These are phyloP conservation scores for Trididemnum clinides DNA, from an alignment of 23 tunicate genomes.

Conservation along the genomic window DNA sequence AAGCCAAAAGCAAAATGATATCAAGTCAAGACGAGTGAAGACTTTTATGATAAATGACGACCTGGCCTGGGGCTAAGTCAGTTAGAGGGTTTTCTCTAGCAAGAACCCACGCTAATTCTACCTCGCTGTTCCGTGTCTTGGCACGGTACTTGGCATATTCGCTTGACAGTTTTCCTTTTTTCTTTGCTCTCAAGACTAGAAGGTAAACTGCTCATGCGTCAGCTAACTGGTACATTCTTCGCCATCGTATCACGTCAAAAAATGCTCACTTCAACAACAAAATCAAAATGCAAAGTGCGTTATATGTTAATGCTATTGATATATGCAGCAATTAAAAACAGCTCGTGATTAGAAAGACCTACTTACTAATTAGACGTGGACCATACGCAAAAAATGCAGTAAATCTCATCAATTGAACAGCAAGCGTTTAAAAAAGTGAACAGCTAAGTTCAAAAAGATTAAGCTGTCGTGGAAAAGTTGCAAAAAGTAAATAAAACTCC, in stretches of 20 bases:
- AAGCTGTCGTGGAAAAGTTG: not conserved
- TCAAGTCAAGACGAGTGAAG: not conserved
- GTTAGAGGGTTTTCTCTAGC: not conserved
- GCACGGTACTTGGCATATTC: not conserved
- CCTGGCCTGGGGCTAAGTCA: constrained; percentile 38
- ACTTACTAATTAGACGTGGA: too few relatives aligned
- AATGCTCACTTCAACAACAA: too few relatives aligned
- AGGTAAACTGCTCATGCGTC: not conserved
- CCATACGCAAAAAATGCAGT: too few relatives aligned
- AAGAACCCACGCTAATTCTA: not conserved
- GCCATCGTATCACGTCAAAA: too few relatives aligned
- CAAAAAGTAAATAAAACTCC: not conserved
- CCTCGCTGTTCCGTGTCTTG: not conserved
- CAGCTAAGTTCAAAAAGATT: too few relatives aligned
- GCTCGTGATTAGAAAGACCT: too few relatives aligned
- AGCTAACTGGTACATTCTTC: too few relatives aligned
- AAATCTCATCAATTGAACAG: too few relatives aligned
- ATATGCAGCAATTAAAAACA: too few relatives aligned
- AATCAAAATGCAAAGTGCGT: too few relatives aligned
- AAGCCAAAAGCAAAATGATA: not conserved
- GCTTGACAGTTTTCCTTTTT: not conserved
- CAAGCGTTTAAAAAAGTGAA: too few relatives aligned
- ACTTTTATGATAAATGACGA: constrained; percentile 9
- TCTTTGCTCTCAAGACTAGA: not conserved
- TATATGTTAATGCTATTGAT: too few relatives aligned